phyloP scores from a whole-genome alignment of 2,113 vertebrate species.

The Eptesicus fuscus region DNA sequence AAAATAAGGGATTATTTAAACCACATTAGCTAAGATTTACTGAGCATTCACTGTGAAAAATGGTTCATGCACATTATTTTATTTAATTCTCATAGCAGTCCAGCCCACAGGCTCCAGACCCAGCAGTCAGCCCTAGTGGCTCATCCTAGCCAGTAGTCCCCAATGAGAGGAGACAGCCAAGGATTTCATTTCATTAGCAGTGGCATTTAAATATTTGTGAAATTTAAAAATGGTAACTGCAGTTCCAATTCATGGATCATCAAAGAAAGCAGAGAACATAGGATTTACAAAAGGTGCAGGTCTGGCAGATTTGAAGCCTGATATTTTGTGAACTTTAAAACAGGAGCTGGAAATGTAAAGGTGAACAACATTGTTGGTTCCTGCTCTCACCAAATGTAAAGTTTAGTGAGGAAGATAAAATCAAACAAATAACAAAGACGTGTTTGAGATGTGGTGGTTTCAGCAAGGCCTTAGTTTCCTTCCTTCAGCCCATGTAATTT shows the following conservation, averaged over 20 bases:
- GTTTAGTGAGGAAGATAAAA: conserved; percentile 35
- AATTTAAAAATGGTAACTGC: conserved; percentile 1
- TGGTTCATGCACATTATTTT: not conserved
- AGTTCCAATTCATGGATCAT: conserved; percentile 38
- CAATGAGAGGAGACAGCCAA: not conserved
- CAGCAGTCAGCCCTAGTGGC: not conserved
- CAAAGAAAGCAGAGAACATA: not conserved
- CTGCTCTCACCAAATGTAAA: not conserved
- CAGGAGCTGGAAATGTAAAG: conserved; percentile 3
- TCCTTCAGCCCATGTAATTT: conserved; percentile 86
- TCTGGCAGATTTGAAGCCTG: not conserved
- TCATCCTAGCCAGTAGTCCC: not conserved
- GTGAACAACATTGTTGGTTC: not conserved
- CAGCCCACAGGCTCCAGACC: not conserved
- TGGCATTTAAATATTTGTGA: conserved; percentile 20
- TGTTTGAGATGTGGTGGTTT: conserved; percentile 93
- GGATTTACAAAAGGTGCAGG: not conserved
- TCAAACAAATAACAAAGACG: not conserved
- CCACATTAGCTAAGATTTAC: not conserved
- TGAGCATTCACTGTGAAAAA: not conserved
- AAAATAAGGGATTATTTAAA: not conserved
- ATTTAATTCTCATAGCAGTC: not conserved
- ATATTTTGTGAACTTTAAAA: not conserved
- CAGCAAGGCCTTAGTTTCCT: conserved; percentile 92
- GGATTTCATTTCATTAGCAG: conserved; percentile 6